These are phyloP conservation scores for Cylas formicarius DNA, from an alignment of 1,140 invertebrate species.

Conservation along the genomic window DNA sequence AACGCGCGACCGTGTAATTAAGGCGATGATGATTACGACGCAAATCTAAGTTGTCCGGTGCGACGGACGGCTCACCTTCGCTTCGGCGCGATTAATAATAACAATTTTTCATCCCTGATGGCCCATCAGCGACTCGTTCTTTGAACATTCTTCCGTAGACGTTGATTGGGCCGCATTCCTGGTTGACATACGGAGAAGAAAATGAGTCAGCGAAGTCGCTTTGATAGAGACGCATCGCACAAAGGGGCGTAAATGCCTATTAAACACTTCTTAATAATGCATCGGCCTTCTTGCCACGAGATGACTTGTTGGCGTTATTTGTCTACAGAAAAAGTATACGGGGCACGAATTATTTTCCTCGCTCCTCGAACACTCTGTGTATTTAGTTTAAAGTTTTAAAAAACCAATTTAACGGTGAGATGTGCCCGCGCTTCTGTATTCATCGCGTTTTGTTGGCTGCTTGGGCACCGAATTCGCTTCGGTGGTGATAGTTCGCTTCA, in stretches of 20 bases:
- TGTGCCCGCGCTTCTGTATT: no score
- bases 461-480: no score
- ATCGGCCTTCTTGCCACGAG: constrained; percentile 9
- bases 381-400: no score
- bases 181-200: constrained; percentile 14
- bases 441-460: no score
- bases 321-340: no score
- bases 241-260: constrained; percentile 24
- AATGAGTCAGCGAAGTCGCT: constrained; percentile 13
- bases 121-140: constrained; percentile 10
- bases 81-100: constrained; percentile 12
- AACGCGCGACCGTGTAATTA: no score
- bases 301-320: no score
- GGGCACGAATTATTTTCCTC: no score
- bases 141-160: constrained; percentile 11
- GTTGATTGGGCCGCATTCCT: constrained; percentile 21
- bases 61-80: neutral
- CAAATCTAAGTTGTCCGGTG: constrained; percentile 12
- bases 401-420: no score
- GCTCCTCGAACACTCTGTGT: no score
- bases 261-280: constrained; percentile 25
- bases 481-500: no score
- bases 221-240: constrained; percentile 20
- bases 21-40: no score
- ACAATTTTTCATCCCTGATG: constrained; percentile 22